These are phyloP conservation scores for Artibeus lituratus DNA, from an alignment of 2,797 vertebrate species.

Conservation along the genomic window DNA sequence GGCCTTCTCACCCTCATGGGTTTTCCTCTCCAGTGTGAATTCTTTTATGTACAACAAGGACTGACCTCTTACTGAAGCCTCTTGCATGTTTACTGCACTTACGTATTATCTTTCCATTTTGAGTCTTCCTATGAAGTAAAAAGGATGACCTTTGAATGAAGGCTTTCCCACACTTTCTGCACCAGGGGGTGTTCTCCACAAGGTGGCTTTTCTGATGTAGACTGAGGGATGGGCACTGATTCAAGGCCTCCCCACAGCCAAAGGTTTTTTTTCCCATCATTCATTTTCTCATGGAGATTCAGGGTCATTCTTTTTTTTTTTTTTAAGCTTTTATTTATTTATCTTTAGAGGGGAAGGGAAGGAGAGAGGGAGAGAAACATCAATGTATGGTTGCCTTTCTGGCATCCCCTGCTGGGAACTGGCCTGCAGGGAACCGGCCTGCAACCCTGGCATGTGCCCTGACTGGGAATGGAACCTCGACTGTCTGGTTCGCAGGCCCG, in stretches of 20 bases:
- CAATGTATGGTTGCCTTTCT: no score
- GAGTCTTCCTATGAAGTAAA: conserved; percentile 46
- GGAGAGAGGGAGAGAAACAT: no score
- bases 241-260: background rate
- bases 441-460: no score
- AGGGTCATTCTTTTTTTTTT: background rate
- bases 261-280: background rate
- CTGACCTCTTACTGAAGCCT: conserved; percentile 42
- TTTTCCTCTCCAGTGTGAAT: conserved; percentile 14
- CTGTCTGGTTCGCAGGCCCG: no score
- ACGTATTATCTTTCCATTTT: conserved; percentile 1
- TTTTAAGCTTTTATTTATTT: no score
- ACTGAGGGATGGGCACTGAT: background rate
- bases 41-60: background rate
- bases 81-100: background rate
- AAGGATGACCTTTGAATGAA: background rate
- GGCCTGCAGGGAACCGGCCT: no score
- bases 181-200: background rate
- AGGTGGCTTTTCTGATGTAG: background rate
- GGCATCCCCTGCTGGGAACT: no score
- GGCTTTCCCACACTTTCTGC: conserved; percentile 30
- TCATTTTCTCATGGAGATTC: background rate
- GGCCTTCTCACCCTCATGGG: background rate
- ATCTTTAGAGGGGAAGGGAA: no score
- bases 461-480: no score